Evolutionary conservation across 2,888 invertebrate genomes (phyloP), one percentile per base, ranked within the genome.

Genomic region (Chelonus formosanus): DNA sequence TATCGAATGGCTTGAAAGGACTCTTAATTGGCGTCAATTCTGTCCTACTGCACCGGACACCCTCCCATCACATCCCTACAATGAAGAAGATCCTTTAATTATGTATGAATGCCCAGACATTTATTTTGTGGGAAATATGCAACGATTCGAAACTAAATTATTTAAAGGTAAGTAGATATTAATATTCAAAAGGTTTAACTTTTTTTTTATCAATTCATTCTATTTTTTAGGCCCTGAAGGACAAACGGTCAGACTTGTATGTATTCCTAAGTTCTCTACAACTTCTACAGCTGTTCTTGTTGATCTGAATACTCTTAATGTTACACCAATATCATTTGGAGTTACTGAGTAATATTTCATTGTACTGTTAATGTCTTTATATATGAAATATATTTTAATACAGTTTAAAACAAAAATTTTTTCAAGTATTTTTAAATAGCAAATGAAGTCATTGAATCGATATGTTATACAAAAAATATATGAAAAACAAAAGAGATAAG

Each of bases 21-120:
- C 93, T 7, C 85, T 98, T 8, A 84, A 88, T 63, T 97, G 97
- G 96, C 90, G 93, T 8, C 98, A 98, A 81, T 80, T 97, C 31
- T 93, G 95, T 0, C 98, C 98, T 0, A 97, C 97, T 5, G 92
- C 94, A 55, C 98, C 98, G 0, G 98, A 98, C 80, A 97, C 97
- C 0, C 86, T 98, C 72, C 91, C 93, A 0, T 92, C 94, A 78
- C 95, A 93, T 79, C 97, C 97, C 0, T 96, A 91, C 79, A 88
- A 90, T 71, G 89, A 91, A 53, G 88, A 88, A 32, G 98, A 98
- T 86, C 96, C 96, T 0, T 96, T 97, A 77, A 91, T 96, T 67
- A 88, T 97, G 62, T 88, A 89, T 56, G 88, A 92, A 70, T 93
- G 93, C 80, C 98, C 98, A 0, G 92, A 96, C 81, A 86, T 98